Evolutionary conservation across 1,140 invertebrate species (phyloP), one percentile per base, ranked within the genome.

Genomic region (Drosophila pruinosa): DNA sequence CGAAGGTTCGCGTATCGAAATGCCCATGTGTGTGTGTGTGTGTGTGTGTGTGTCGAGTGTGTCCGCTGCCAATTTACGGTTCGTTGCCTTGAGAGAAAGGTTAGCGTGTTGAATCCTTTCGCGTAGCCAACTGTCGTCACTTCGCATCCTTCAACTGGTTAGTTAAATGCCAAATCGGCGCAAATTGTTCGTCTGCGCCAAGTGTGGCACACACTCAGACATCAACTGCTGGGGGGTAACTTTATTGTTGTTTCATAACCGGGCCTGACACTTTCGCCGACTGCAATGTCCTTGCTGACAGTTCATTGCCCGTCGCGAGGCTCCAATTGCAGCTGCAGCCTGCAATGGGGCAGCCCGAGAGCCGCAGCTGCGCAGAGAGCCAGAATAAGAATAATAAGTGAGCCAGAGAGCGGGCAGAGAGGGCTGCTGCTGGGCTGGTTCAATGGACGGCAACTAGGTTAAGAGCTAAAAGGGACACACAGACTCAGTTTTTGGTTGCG

Each of bases 361-460:
- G 72, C 45, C 47, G 56, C 31, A 80, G 28, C 61, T 64, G 61
- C 61, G 56, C 56, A 50, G 14, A 17, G 12, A 48, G 14, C 3
- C 2, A 15, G 8, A 8, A 31, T 7, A 6, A 4, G 22, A 7
- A 8, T 8, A 0, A 0, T 31, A 2, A 22, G 5, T 24, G 7
- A 19, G 39, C 14, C 22, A 54, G 71, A 7, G 22, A 28, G 12
- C 4, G 21, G 19, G 21, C 15, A 39, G 4, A 61, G 47, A 26
- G 19, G 43, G 17, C n/a, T n/a, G n/a, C n/a, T n/a, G 38, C 12
- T 15, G 1, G 50, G 36, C 28, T 50, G 48, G 82, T 86, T 86
- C 82, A 88, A 88, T 67, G 82, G 38, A 78, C 82, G 78, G 36
- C 78, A 88, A 88, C 58, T 88, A 81, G 82, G 82, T 88, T 86